A percentile compares a stretch with the other conserved stretches of the same genome.
Conservation (phyloP, 1,140 invertebrate species). For the Onthophagus taurus region DNA sequence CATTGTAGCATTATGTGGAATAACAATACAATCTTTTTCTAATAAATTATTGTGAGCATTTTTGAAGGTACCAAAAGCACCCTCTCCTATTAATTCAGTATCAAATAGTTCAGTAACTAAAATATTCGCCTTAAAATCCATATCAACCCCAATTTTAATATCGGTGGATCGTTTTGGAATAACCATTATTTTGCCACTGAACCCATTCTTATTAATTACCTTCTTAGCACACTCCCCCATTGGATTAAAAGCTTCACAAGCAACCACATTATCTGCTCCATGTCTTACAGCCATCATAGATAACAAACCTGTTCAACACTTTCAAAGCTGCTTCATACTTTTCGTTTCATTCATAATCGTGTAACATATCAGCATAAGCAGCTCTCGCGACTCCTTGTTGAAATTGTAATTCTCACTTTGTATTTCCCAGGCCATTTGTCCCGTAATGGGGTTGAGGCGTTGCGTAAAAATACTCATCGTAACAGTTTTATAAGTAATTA, state of each 20-base stretch:
- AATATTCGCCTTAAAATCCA: slow-evolving; percentile 83
- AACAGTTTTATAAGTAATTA: no score
- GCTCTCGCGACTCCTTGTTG: slow-evolving; percentile 87
- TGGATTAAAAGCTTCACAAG: slow-evolving; percentile 89
- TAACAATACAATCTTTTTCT: slow-evolving; percentile 75
- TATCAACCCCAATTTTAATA: slow-evolving; percentile 64
- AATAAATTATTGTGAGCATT: slow-evolving; percentile 79
- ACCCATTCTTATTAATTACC: slow-evolving; percentile 75
- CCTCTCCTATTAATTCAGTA: slow-evolving; percentile 86
- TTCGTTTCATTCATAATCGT: slow-evolving; percentile 84
- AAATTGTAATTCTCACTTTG: slow-evolving; percentile 81
- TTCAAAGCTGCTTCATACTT: slow-evolving; percentile 80
- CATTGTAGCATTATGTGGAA: slow-evolving; percentile 75
- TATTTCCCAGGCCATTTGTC: slow-evolving; percentile 68
- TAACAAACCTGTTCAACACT: slow-evolving; percentile 78
- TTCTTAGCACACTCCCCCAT: slow-evolving; percentile 84
- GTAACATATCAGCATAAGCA: slow-evolving; percentile 93
- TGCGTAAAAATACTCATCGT: slow-evolving; percentile 70
- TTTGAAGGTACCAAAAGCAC: slow-evolving; percentile 82
- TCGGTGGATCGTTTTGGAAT: slow-evolving; percentile 87
- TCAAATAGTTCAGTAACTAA: slow-evolving; percentile 97
- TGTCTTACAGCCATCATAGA: slow-evolving; percentile 91
- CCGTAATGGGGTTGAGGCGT: slow-evolving; percentile 70
- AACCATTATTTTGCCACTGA: slow-evolving; percentile 67
- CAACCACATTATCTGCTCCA: slow-evolving; percentile 81